These are phyloP conservation scores for Calcarius lapponicus DNA, from an alignment of 2,797 vertebrate species.

Conservation along the genomic window DNA sequence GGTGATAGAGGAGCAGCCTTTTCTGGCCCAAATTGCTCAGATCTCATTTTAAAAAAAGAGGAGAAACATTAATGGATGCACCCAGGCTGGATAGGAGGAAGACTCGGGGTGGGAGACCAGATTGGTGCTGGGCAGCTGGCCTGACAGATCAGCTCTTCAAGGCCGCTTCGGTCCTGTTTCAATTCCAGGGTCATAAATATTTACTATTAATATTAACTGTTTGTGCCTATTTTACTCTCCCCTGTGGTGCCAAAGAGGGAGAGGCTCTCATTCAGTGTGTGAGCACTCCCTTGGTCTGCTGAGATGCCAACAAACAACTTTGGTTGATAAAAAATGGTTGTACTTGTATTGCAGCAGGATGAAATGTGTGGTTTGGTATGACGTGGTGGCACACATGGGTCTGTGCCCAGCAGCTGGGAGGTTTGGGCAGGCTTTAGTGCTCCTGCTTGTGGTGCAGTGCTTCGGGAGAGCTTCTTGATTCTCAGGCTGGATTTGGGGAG, in stretches of 20 bases:
- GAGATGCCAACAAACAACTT: no score
- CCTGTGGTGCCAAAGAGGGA: not conserved
- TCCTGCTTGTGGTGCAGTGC: not conserved
- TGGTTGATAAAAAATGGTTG: not conserved
- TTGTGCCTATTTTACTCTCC: not conserved
- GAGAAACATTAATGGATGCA: not conserved
- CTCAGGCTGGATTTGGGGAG: not conserved
- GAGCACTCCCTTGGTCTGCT: not conserved
- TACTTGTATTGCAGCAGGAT: not conserved
- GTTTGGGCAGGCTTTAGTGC: not conserved
- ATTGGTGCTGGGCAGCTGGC: not conserved
- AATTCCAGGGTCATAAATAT: not conserved
- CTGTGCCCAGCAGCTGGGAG: not conserved
- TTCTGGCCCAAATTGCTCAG: not conserved
- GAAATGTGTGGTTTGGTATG: not conserved
- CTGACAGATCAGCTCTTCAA: not conserved
- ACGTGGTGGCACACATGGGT: not conserved
- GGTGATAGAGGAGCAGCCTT: not conserved
- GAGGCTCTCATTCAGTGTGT: rapidly evolving
- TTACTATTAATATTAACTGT: not conserved
- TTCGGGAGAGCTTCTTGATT: not conserved
- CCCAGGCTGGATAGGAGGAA: not conserved
- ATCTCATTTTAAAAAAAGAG: not conserved
- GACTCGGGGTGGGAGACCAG: rapidly evolving
- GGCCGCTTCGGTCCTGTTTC: not conserved